These are phyloP conservation scores for Halichoeres trimaculatus DNA, from an alignment of 2,113 vertebrate genomes.

Conservation along the genomic window DNA sequence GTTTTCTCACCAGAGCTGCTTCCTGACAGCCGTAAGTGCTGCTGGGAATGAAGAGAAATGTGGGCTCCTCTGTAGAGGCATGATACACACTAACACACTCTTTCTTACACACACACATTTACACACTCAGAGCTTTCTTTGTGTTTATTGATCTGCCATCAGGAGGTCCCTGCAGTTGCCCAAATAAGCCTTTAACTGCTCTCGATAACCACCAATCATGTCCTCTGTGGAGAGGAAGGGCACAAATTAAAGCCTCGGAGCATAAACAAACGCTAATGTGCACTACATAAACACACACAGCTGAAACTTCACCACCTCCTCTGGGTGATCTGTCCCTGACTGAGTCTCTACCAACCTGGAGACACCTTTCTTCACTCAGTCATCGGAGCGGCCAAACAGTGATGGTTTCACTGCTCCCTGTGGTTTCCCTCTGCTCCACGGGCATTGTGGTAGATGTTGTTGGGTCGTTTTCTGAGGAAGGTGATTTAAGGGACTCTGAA, in stretches of 20 bases:
- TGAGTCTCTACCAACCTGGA: not conserved
- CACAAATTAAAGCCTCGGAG: constrained; percentile 45
- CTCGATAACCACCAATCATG: constrained; percentile 17
- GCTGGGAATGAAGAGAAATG: not conserved
- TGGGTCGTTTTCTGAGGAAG: too few relatives aligned
- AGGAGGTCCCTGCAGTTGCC: constrained; percentile 15
- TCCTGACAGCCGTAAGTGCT: constrained; percentile 25
- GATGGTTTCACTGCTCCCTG: too few relatives aligned
- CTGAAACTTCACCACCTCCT: not conserved
- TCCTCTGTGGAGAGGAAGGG: not conserved
- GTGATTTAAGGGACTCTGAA: too few relatives aligned
- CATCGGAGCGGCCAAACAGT: not conserved
- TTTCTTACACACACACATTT: constrained; percentile 14
- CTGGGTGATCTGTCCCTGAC: too few relatives aligned
- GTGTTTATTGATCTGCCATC: constrained; percentile 37
- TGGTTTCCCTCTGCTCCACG: too few relatives aligned
- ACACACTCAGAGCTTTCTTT: not conserved
- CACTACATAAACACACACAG: not conserved
- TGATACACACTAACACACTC: constrained; percentile 5
- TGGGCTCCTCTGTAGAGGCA: not conserved
- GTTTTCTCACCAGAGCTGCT: constrained; percentile 25
- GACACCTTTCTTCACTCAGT: not conserved
- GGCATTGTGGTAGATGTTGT: too few relatives aligned
- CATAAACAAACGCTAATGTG: constrained; percentile 34
- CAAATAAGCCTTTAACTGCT: constrained; percentile 38